Evolutionary conservation across 2,113 vertebrate genomes (phyloP), one percentile per base, ranked within the genome.

Genomic region (Pipa parva): DNA sequence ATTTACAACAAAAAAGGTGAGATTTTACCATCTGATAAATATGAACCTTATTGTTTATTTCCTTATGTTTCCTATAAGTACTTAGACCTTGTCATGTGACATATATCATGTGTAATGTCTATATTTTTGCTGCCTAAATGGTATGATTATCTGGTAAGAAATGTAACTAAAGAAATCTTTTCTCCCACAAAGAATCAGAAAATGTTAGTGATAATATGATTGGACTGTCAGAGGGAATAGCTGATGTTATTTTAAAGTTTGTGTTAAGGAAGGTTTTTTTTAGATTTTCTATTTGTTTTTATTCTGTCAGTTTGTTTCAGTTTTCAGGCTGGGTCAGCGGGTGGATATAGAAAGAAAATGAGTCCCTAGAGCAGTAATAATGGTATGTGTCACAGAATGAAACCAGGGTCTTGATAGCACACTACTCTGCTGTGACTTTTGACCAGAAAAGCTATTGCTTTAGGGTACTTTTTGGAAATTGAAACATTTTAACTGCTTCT

Each of bases 101-200:
- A n/a, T n/a, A n/a, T n/a, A n/a, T n/a, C n/a, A n/a, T 83, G 72
- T 80, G 78, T 71, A 76, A 74, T 74, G 48, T 70, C 79, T 78
- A 79, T 71, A 75, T 74, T 74, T 74, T 76, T 73, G 80, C 81
- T 76, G 77, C 79, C 79, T 80, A 82, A 81, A 76, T 81, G 73
- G 15, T 82, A 79, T 75, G 72, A 75, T 73, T 79, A 75, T 76
- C 80, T 82, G 78, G 77, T 57, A 78, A 81, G 79, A 76, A 83
- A 85, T n/a, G 84, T 82, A 83, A 73, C 76, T 75, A 73, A 79
- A 81, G 83, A 78, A 83, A 84, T 84, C 83, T 82, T 81, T 83
- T 83, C 78, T 78, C 72, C 67, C 62, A 20, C 52, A 49, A 74
- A 67, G 58, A 29, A 67, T 55, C 3, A 28, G 22, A 48, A 31